phyloP scores from a whole-genome alignment of 2,888 invertebrate genomes.

The Ennomos erosarius region DNA sequence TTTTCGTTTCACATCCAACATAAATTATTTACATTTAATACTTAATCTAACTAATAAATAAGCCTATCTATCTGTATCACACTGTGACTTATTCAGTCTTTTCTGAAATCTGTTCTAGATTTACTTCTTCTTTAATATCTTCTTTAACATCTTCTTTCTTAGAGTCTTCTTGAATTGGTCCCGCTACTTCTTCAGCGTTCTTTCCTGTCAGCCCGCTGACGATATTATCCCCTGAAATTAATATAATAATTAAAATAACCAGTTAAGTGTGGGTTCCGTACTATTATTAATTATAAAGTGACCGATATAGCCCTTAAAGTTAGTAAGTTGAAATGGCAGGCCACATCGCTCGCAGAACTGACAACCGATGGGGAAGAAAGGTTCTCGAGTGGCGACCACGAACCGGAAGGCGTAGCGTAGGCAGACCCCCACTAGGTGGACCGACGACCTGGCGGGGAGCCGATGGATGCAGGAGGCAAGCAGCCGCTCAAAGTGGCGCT shows the following conservation, averaged over 20 bases:
- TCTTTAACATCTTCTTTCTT: conserved; percentile 35
- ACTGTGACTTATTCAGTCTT: conserved; percentile 74
- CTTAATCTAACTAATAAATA: conserved; percentile 53
- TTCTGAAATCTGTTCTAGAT: conserved; percentile 47
- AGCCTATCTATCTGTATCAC: conserved; percentile 54
- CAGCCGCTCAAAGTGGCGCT: too few species aligned
- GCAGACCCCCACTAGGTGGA: too few species aligned
- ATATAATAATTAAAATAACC: conserved; percentile 1
- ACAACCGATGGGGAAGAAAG: too few species aligned
- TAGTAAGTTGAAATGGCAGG: too few species aligned
- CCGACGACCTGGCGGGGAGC: too few species aligned
- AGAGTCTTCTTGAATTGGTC: conserved; percentile 36
- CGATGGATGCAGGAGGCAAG: too few species aligned
- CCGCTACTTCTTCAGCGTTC: conserved; percentile 43
- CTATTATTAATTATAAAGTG: too few species aligned
- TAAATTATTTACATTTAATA: conserved; percentile 36
- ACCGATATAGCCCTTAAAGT: too few species aligned
- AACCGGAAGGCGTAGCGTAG: too few species aligned
- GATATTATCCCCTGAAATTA: conserved; percentile 67
- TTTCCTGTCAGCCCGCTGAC: conserved; percentile 53
- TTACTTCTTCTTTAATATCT: conserved; percentile 46
- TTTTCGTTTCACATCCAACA: conserved; percentile 2
- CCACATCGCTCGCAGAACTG: too few species aligned
- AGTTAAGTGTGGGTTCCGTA: too few species aligned
- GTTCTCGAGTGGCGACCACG: too few species aligned